Percentiles rank a stretch among this genome's conserved stretches.
Evolutionary conservation across 1,140 invertebrate species (phyloP).

Genomic region (Stratiolaelaps scimitus): DNA sequence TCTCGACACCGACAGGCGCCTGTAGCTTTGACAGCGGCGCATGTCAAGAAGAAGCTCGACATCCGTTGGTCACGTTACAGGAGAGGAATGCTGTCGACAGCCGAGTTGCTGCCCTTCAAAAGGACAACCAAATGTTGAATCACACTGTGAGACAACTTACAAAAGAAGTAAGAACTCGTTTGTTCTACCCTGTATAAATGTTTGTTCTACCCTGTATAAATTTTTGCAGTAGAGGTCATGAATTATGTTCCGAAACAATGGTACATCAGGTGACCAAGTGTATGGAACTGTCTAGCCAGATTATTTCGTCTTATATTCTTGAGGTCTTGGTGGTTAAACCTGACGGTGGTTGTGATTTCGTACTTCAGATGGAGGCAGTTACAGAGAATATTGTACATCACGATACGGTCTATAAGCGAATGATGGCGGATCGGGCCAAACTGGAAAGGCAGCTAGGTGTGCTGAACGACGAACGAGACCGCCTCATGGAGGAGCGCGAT

Average conservation of each 20-base stretch:
- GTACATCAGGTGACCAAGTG: too few relatives aligned
- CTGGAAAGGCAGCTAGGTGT: background rate
- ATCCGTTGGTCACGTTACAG: slow-evolving; percentile 3
- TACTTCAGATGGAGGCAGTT: slow-evolving; percentile 1
- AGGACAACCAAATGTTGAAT: slow-evolving; percentile 15
- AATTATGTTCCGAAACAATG: too few relatives aligned
- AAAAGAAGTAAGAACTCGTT: background rate
- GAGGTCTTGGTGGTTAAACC: too few relatives aligned
- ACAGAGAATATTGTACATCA: slow-evolving; percentile 20
- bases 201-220: too few relatives aligned
- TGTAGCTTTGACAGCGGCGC: too few relatives aligned
- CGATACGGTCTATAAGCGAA: slow-evolving; percentile 16
- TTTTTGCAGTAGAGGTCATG: too few relatives aligned
- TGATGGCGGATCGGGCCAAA: background rate
- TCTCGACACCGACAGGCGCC: background rate
- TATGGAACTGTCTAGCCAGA: too few relatives aligned
- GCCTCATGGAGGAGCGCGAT: slow-evolving; percentile 12
- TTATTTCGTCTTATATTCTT: too few relatives aligned
- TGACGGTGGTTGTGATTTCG: too few relatives aligned
- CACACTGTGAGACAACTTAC: slow-evolving; percentile 11
- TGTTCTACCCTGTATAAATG: too few relatives aligned
- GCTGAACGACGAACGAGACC: slow-evolving; percentile 11
- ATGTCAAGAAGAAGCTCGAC: background rate
- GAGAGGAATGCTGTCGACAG: slow-evolving; percentile 11
- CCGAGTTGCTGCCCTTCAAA: slow-evolving; percentile 12